Evolutionary conservation across 2,113 vertebrate genomes (phyloP), one percentile per base, ranked within the genome.

Genomic region (Lipophrys pholis): DNA sequence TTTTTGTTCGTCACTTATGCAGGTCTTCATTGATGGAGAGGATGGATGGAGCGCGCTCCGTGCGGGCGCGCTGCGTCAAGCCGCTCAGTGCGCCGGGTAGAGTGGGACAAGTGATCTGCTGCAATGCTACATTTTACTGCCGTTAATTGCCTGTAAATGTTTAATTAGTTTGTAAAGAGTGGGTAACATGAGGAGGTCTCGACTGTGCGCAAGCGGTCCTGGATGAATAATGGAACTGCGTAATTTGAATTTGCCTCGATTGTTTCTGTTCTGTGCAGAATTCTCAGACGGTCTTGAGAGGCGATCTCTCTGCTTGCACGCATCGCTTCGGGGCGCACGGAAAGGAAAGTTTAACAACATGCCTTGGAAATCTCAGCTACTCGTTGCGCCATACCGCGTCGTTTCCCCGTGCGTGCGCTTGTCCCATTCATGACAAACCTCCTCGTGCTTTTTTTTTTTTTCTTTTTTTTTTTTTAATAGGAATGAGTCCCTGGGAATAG

Each of bases 11-110:
- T 48, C 2, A 8, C 11, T 7, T 48, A 21, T 21, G 67, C 38
- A 41, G 60, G 56, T 82, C n/a, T 64, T 30, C 11, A 21, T 36
- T 54, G 41, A 16, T 52, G 45, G 61, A 53, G 49, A 77, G 45
- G 62, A 79, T 40, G 81, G 46, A 70, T 14, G 81, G 46, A 70
- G 14, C 51, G 82, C 71, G 75, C 76, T 80, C 87, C 68, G 39
- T 41, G 8, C 46, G 61, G 58, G 69, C 57, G 81, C 87, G 89
- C 86, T 91, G 90, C 91, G 89, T 90, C 91, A 92, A 89, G 87
- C 64, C 62, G 57, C 36, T 80, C 76, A 30, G 73, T 36, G 81
- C 83, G 80, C 78, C 17, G 73, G 85, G 7, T 69, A 8, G 7
- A 40, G 77, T 57, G 61, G 45, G 35, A 80, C 50, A 60, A 2